Base-by-base conservation (phyloP, 2,888 invertebrate species). In the Cistogaster globosa region DNA sequence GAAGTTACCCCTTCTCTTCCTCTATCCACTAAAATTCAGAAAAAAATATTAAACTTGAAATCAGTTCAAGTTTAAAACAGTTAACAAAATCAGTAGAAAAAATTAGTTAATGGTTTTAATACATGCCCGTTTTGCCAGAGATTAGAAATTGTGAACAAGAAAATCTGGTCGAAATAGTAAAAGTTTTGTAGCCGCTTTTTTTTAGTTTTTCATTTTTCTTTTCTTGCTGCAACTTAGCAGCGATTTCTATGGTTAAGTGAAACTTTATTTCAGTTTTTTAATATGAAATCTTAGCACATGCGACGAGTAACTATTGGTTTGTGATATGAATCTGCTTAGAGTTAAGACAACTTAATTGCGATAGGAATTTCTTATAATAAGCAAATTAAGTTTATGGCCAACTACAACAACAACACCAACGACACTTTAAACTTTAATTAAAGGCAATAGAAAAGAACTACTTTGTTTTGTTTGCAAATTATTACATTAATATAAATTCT, bases 61-160 rank as follows among this genome's bases (percentile, higher is more conserved):
- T 85, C 81, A 81, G 81, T 85, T 85, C 84, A 81, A 85, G 81
- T 81, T 85, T 81, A 78, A 84, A 85, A 74, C 74, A 69, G 77
- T 81, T 77, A 81, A 71, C 36, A 82, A 72, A 65, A 51, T 38
- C 60, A 36, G 60, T 38, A 6, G 32, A 26, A 68, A 68, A 55
- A 55, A 36, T 71, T 5, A 48, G 51, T 53, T 18, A 77, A 77
- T 68, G 32, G 36, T 36, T 78, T 65, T 57, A 74, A 79, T 67
- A 18, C 72, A 80, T 58, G 68, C 75, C 69, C 68, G 62, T 75
- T 81, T 75, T 57, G 55, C 55, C 18, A 53, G 74, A 75, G 45
- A 81, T 75, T 75, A 63, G 68, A 60, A 48, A 63, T 57, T 75
- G 48, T 75, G 68, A 81, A 84, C 81, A 67, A 62, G 84, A 84